A percentile compares a stretch with the other conserved stretches of the same genome.
Conservation (phyloP, 1,140 invertebrate genomes). For the Colletes latitarsis region DNA sequence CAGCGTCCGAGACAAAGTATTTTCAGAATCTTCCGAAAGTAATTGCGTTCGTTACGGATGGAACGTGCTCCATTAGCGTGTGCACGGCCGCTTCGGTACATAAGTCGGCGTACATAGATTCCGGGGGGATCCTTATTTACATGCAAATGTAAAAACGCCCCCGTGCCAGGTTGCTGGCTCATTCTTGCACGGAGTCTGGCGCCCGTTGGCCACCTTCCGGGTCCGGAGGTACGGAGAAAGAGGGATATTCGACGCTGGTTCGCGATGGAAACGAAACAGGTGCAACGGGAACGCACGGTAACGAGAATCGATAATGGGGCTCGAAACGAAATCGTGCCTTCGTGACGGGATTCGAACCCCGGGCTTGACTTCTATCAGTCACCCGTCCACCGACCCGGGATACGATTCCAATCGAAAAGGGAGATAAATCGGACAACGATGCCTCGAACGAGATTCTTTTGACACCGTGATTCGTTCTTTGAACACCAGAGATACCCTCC, state of each 20-base stretch:
- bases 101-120: slow-evolving; percentile 24
- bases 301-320: slow-evolving; percentile 54
- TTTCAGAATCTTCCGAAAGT: neutral
- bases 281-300: slow-evolving; percentile 17
- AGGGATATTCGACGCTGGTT: slow-evolving; percentile 29
- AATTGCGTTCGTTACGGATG: slow-evolving; percentile 6
- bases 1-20: neutral
- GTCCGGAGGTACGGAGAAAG: neutral
- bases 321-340: slow-evolving; percentile 43
- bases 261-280: slow-evolving; percentile 50
- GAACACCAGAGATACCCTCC: neutral
- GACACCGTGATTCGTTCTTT: slow-evolving; percentile 25
- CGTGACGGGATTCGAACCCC: slow-evolving; percentile 10
- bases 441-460: slow-evolving; percentile 7
- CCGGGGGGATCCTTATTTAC: slow-evolving; percentile 61
- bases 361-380: slow-evolving; percentile 21
- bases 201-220: neutral
- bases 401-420: neutral
- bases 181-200: slow-evolving; percentile 44
- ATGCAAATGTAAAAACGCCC: slow-evolving; percentile 70
- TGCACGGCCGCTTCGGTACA: neutral
- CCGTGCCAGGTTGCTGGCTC: slow-evolving; percentile 32
- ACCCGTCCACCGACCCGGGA: neutral
- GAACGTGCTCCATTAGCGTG: neutral
- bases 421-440: slow-evolving; percentile 21